A percentile compares a stretch with the other conserved stretches of the same genome.
Evolutionary conservation across 2,888 invertebrate species (phyloP).

Genomic region (Pterostichus madidus): DNA sequence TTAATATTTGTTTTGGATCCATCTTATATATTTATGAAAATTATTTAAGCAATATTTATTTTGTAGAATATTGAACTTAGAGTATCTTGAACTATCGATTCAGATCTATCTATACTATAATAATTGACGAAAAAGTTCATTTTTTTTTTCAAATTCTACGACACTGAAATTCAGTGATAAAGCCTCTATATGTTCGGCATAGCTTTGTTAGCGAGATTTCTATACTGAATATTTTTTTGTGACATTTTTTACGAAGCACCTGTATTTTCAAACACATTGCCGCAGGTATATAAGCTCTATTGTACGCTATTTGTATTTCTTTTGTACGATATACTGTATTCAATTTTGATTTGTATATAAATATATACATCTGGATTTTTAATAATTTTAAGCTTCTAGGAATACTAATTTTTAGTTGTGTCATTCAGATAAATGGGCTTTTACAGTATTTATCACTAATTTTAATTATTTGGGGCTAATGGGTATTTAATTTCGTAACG

Average conservation of each 20-base stretch:
- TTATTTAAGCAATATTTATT: too few species aligned
- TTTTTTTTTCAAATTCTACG: neutral
- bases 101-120: too few species aligned
- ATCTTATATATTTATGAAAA: too few species aligned
- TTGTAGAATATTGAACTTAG: too few species aligned
- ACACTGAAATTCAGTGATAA: constrained; percentile 50
- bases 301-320: constrained; percentile 58
- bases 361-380: constrained; percentile 21
- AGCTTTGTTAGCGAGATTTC: constrained; percentile 53
- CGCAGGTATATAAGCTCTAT: constrained; percentile 56
- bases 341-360: constrained; percentile 57
- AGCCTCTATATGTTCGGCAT: constrained; percentile 51
- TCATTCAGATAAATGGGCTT: constrained; percentile 33
- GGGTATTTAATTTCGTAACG: constrained; percentile 14
- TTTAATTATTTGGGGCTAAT: constrained; percentile 27
- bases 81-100: too few species aligned
- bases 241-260: constrained; percentile 55
- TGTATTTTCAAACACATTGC: constrained; percentile 52
- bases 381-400: constrained; percentile 48
- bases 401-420: constrained; percentile 22
- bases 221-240: constrained; percentile 54
- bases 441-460: constrained; percentile 3
- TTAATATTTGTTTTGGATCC: too few species aligned
- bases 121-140: too few species aligned
- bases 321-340: constrained; percentile 38